Evolutionary conservation across 2,797 vertebrate species (phyloP), one percentile per base, ranked within the genome.

Genomic region (Danio tinwini): DNA sequence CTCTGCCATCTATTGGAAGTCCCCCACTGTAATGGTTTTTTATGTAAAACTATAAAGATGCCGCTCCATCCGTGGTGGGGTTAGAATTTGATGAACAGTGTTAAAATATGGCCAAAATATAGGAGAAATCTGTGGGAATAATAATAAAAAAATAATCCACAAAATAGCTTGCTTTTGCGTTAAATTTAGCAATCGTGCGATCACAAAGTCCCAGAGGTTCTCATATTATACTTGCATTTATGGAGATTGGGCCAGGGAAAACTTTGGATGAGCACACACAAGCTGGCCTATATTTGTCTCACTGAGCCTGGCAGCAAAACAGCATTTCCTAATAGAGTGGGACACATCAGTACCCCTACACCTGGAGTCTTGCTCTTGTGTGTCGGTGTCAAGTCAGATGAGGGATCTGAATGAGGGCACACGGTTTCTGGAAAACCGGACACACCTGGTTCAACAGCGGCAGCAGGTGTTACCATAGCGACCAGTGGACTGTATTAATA

Each of bases 391-490:
- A 47, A 19, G 7, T 47, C 52, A 58, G 63, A 76, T 47, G 40
- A 47, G 62, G 45, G 52, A 76, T 65, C 61, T 49, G 39, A 56
- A 44, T 4, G 2, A 62, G 19, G 6, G 6, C 49, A 53, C 63
- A 19, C 11, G 0, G 29, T 76, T 40, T 65, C 14, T 61, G 40
- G 37, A 70, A 72, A 47, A 70, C n/a, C 62, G 61, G 76, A 81
- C 63, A 83, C 87, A 89, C 86, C 89, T 85, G 86, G 74, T 79
- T 81, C 67, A 53, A 78, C 70, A 58, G 74, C 74, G 77, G 82
- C 71, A 83, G 81, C 72, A 78, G 83, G 71, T 13, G 83, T 89
- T 88, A 69, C 90, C 85, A 88, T 89, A 78, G 88, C 85, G 87
- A 91, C 89, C 13, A 70, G 69, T 37, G 47, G 76, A 81, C 87